Evolutionary conservation across 2,888 invertebrate species (phyloP), one percentile per base, ranked within the genome.

Genomic region (Drosophila leonis): DNA sequence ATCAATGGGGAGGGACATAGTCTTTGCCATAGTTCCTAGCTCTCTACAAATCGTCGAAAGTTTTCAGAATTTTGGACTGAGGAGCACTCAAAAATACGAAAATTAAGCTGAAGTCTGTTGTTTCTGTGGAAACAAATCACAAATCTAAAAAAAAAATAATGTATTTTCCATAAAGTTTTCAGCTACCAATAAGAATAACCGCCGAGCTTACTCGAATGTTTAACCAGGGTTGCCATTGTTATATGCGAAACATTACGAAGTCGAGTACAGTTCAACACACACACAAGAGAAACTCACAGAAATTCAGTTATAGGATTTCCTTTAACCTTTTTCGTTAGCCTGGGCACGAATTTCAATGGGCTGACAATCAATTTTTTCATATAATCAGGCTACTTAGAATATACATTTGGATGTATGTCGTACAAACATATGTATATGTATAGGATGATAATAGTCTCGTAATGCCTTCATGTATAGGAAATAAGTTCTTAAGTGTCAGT

Each of bases 351-450:
- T 4, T 44, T 44, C 13, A 44, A 24, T 24, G 24, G 54, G 44
- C 64, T 20, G 78, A 75, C 74, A 73, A 86, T 87, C 84, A 81
- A 84, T 78, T 81, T 78, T n/a, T 1, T 1, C 18, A 15, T 27
- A 49, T 29, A 48, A 46, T 20, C 20, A 12, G 13, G 31, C 9
- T 15, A 31, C 31, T 49, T 8, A 9, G 12, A 33, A 29, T 54
- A 15, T 29, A 57, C 37, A 41, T 69, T 31, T 20, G 37, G 15
- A 44, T 31, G 44, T 29, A 44, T 52, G 27, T 6, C 10, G 15
- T 24, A 52, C 31, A n/a, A n/a, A n/a, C n/a, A n/a, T n/a, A n/a
- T n/a, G n/a, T n/a, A 20, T 55, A 31, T 20, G 41, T 15, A 29
- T 31, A 20, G 49, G 20, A 69, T 78, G 70, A 82, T 69, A 67